A percentile compares a stretch with the other conserved stretches of the same genome.
Conservation (phyloP, 2,797 vertebrate genomes). For the Gouania willdenowi region DNA sequence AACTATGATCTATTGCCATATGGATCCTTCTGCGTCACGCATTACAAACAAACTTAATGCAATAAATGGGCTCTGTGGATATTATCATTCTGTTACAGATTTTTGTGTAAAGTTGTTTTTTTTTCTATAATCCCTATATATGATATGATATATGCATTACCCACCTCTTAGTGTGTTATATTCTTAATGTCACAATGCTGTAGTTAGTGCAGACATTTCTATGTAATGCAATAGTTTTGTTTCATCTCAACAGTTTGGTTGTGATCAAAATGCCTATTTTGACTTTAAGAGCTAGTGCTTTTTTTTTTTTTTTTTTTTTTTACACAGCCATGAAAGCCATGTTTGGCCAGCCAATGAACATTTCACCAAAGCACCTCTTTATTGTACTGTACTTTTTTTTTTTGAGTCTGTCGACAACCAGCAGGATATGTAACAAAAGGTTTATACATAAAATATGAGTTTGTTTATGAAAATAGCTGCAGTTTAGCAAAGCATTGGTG, state of each 20-base stretch:
- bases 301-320: conserved; percentile 37
- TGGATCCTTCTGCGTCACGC: conserved; percentile 68
- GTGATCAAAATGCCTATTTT: conserved; percentile 11
- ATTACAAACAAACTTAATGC: conserved; percentile 44
- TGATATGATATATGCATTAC: conserved; percentile 26
- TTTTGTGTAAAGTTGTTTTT: conserved; percentile 36
- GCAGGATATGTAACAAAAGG: no score
- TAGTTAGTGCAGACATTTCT: conserved; percentile 50
- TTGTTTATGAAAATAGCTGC: no score
- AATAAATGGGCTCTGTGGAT: conserved; percentile 56
- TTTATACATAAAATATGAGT: no score
- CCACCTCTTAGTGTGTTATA: conserved; percentile 29
- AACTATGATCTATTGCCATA: conserved; percentile 65
- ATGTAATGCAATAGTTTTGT: conserved; percentile 25
- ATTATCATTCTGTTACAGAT: conserved; percentile 49
- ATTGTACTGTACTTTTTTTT: conserved; percentile 23
- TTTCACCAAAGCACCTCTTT: conserved; percentile 16
- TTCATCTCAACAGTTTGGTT: conserved; percentile 9
- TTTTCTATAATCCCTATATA: no score
- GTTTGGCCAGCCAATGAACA: conserved; percentile 11
- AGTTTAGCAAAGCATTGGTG: no score
- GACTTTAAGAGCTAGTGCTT: conserved; percentile 44
- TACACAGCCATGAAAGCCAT: conserved; percentile 1
- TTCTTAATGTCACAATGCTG: conserved; percentile 33
- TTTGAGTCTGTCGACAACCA: no score